Evolutionary conservation across 1,140 invertebrate species (phyloP).

Genomic region (Drosophila nikananu): DNA sequence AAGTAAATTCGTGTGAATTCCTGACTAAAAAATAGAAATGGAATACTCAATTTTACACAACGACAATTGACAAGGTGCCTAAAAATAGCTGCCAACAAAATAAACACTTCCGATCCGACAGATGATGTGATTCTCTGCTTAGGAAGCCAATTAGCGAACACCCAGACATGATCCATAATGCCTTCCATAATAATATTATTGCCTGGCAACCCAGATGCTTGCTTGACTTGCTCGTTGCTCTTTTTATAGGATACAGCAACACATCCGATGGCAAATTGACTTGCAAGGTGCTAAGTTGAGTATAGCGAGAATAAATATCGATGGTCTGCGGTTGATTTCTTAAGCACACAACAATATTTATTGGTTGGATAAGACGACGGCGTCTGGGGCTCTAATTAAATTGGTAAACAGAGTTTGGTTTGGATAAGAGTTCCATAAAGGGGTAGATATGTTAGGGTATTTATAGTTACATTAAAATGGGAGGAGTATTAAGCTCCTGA

Average conservation of each 20-base stretch:
- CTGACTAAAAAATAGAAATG: not conserved
- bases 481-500: not conserved
- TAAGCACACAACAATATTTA: constrained; percentile 46
- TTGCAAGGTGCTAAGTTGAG: constrained; percentile 42
- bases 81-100: constrained; percentile 36
- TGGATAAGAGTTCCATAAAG: constrained; percentile 18
- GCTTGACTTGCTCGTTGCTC: not conserved
- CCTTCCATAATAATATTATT: constrained; percentile 7
- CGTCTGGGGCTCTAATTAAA: constrained; percentile 21
- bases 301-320: constrained; percentile 28
- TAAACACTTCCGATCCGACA: constrained; percentile 27
- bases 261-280: constrained; percentile 25
- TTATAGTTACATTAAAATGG: not conserved
- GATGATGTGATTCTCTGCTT: constrained; percentile 34
- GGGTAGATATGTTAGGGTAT: not conserved
- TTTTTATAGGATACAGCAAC: not conserved
- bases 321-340: constrained; percentile 23
- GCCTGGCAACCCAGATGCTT: constrained; percentile 35
- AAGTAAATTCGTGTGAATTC: constrained; percentile 25
- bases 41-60: constrained; percentile 11
- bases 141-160: constrained; percentile 29
- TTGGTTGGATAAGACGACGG: constrained; percentile 24
- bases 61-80: constrained; percentile 37
- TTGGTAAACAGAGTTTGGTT: constrained; percentile 12
- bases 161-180: constrained; percentile 31